These are phyloP conservation scores for Astyanax mexicanus DNA, from an alignment of 2,797 vertebrate species.

Conservation along the genomic window DNA sequence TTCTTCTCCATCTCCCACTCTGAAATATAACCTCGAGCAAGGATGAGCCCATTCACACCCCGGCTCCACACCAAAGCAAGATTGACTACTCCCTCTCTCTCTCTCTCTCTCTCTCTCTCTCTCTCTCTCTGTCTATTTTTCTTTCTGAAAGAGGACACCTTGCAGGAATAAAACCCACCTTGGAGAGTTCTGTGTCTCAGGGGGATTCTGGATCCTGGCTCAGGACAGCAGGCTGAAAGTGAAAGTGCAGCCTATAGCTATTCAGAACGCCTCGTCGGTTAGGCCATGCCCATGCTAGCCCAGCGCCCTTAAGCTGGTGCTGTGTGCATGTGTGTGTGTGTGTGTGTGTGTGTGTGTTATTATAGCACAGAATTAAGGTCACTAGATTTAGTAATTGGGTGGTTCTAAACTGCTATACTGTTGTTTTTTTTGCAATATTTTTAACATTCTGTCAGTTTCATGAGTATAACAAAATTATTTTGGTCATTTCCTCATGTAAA, in stretches of 20 bases:
- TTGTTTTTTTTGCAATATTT: background rate
- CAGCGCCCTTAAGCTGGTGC: background rate
- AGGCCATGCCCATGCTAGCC: background rate
- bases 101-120: background rate
- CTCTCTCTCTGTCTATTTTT: background rate
- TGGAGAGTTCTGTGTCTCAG: constrained; percentile 35
- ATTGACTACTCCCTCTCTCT: constrained; percentile 11
- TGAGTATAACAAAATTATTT: too few species aligned
- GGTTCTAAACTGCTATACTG: background rate
- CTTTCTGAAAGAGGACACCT: constrained; percentile 23
- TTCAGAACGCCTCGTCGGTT: background rate
- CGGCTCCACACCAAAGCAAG: background rate
- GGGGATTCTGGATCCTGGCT: constrained; percentile 13
- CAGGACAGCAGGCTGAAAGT: background rate
- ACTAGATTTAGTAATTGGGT: background rate
- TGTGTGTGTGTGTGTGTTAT: background rate
- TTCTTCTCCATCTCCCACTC: constrained; percentile 8
- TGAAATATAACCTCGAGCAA: constrained; percentile 4
- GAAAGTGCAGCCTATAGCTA: background rate
- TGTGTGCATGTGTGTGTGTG: too few species aligned
- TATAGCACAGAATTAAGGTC: background rate
- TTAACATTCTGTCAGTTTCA: too few species aligned
- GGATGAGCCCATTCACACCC: background rate
- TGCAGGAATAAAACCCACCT: constrained; percentile 31
- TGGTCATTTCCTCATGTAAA: too few species aligned